Conservation (phyloP, 2,888 invertebrate genomes). For the Lycocerus yunnanus region DNA sequence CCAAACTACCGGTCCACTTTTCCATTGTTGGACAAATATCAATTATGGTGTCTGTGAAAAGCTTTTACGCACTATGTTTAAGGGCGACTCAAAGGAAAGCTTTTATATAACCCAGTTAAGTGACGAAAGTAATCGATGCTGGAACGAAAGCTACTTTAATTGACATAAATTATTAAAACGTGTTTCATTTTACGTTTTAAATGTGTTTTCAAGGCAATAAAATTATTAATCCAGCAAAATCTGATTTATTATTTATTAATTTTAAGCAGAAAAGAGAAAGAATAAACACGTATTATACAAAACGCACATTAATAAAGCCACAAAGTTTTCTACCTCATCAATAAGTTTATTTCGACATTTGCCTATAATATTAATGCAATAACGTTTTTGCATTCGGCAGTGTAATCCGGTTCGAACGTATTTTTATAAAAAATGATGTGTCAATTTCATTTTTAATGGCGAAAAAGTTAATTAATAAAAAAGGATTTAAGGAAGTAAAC, state of each 20-base stretch:
- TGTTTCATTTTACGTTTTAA: neutral
- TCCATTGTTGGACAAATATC: slow-evolving; percentile 25
- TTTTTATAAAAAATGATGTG: neutral
- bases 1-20: slow-evolving; percentile 23
- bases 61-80: slow-evolving; percentile 7
- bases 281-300: neutral
- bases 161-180: neutral
- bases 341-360: neutral
- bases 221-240: neutral
- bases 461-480: neutral
- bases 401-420: neutral
- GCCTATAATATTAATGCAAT: neutral
- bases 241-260: neutral
- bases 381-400: too few relatives aligned
- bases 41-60: slow-evolving; percentile 13
- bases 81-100: slow-evolving; percentile 15
- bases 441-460: neutral
- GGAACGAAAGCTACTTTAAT: neutral
- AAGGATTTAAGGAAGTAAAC: neutral
- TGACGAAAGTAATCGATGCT: neutral
- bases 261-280: neutral
- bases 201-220: neutral
- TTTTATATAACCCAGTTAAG: slow-evolving; percentile 20
- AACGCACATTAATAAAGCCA: neutral
- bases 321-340: neutral